Percentiles rank a stretch among this genome's conserved stretches.
These are phyloP conservation scores for Asarcornis scutulata DNA, from an alignment of 2,113 vertebrate genomes.

Conservation along the genomic window DNA sequence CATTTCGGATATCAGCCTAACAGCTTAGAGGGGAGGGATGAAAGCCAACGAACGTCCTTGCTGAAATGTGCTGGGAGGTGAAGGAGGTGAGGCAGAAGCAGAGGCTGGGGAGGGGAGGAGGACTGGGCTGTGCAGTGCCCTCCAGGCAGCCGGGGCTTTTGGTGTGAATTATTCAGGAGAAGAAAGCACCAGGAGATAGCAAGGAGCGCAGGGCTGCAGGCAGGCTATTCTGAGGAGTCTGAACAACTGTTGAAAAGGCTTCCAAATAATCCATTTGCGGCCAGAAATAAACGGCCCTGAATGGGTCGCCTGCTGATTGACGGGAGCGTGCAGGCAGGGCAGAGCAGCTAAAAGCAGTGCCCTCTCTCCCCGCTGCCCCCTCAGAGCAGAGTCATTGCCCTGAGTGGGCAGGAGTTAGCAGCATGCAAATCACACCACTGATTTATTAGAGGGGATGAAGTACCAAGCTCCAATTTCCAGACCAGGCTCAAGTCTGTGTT, in stretches of 20 bases:
- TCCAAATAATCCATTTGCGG: slow-evolving; percentile 61
- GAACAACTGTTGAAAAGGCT: slow-evolving; percentile 69
- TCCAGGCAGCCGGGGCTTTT: not conserved
- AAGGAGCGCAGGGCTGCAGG: slow-evolving; percentile 37
- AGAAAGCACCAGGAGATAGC: slow-evolving; percentile 31
- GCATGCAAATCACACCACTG: not conserved
- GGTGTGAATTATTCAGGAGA: slow-evolving; percentile 31
- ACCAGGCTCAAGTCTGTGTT: not conserved
- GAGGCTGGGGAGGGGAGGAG: not conserved
- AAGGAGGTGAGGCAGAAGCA: not conserved
- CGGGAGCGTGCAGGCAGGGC: slow-evolving; percentile 27
- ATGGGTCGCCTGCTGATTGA: slow-evolving; percentile 67
- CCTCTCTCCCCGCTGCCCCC: not conserved
- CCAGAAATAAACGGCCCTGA: slow-evolving; percentile 76
- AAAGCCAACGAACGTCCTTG: not conserved
- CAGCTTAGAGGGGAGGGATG: not conserved
- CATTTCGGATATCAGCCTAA: not conserved
- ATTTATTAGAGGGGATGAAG: not conserved
- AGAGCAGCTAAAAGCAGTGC: slow-evolving; percentile 41
- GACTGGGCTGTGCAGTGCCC: accelerated
- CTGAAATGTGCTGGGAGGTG: not conserved
- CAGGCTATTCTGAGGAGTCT: slow-evolving; percentile 67
- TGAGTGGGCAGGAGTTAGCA: not conserved
- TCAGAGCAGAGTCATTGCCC: not conserved
- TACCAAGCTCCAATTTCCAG: not conserved